These are phyloP conservation scores for Paraescarpia echinospica DNA, from an alignment of 1,140 invertebrate genomes.

Conservation along the genomic window DNA sequence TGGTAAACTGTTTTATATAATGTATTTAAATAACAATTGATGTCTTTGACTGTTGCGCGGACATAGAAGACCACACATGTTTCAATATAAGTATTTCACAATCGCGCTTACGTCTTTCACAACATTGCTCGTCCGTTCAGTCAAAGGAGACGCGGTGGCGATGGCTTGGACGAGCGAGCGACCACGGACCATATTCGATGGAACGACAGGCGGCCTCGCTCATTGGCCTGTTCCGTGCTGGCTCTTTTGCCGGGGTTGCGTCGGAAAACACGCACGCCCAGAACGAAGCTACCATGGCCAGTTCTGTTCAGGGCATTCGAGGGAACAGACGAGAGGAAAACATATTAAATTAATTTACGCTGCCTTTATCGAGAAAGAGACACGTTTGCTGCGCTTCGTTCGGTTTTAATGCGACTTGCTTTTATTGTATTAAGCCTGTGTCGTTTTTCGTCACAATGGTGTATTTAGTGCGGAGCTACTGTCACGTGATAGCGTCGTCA, in stretches of 20 bases:
- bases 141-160: neutral
- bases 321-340: neutral
- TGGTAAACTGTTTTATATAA: no score
- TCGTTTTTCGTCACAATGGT: slow-evolving; percentile 1
- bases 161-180: neutral
- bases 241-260: neutral
- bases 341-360: neutral
- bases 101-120: neutral
- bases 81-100: neutral
- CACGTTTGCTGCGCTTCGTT: neutral
- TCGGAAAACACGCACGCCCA: neutral
- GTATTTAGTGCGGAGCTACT: neutral
- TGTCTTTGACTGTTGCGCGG: no score
- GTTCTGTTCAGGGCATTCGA: neutral
- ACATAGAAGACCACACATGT: no score
- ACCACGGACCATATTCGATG: no score
- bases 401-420: neutral
- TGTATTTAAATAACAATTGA: no score
- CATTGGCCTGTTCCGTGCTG: neutral
- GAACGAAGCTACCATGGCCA: neutral
- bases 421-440: neutral
- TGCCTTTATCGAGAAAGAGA: neutral
- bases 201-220: neutral
- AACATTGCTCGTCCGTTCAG: neutral
- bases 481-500: neutral